Conservation (phyloP, 2,113 vertebrate species). For the Pygoscelis adeliae region DNA sequence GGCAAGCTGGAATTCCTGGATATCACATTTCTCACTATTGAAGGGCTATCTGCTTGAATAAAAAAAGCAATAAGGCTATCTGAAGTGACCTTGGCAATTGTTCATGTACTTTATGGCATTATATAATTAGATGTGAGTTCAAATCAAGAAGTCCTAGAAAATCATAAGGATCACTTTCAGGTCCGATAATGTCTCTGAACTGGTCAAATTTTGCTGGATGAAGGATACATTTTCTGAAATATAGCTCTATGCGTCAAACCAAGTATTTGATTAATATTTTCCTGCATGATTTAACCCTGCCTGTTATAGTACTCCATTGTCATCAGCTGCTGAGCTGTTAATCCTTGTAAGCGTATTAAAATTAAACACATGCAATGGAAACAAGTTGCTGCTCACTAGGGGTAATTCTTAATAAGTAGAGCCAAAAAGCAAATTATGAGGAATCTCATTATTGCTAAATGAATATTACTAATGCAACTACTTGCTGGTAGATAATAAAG, state of each 20-base stretch:
- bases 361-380: neutral
- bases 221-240: neutral
- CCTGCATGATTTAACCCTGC: neutral
- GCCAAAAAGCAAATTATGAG: neutral
- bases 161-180: neutral
- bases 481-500: neutral
- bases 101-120: slow-evolving; percentile 39
- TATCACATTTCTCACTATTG: slow-evolving; percentile 80
- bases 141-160: neutral
- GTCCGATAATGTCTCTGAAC: neutral
- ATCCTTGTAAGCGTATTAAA: neutral
- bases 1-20: slow-evolving; percentile 73
- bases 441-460: neutral
- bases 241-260: neutral
- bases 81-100: slow-evolving; percentile 78
- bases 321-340: neutral
- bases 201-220: neutral
- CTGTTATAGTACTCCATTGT: neutral
- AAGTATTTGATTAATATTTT: neutral
- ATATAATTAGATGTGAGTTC: neutral
- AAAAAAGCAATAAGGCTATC: slow-evolving; percentile 65
- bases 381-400: neutral
- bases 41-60: slow-evolving; percentile 75
- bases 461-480: neutral
- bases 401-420: neutral